Evolutionary conservation across 2,888 invertebrate species (phyloP).

Genomic region (Antitype chi): DNA sequence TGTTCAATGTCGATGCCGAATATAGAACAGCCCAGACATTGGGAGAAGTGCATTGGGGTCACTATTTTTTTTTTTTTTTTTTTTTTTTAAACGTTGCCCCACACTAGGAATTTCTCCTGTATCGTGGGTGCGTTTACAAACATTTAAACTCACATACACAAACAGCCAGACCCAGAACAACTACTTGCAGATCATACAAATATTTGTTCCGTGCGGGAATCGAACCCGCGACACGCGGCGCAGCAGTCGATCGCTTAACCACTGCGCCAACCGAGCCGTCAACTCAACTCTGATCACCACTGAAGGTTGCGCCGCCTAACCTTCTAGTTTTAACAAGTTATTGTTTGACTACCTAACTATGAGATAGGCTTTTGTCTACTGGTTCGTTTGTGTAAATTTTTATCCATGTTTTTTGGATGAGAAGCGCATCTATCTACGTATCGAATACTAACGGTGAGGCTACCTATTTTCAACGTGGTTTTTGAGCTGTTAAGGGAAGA

Average conservation of each 20-base stretch:
- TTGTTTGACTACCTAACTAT: slow-evolving; percentile 29
- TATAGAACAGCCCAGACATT: slow-evolving; percentile 45
- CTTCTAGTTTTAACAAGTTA: slow-evolving; percentile 42
- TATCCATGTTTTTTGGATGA: neutral
- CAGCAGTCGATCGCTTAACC: too few relatives aligned
- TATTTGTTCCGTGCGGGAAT: too few relatives aligned
- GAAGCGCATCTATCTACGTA: too few relatives aligned
- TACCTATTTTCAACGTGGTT: neutral
- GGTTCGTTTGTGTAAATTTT: neutral
- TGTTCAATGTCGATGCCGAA: slow-evolving; percentile 37
- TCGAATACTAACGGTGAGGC: neutral
- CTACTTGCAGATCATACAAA: too few relatives aligned
- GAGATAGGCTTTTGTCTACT: slow-evolving; percentile 4
- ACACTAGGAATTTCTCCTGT: too few relatives aligned
- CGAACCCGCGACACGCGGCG: too few relatives aligned
- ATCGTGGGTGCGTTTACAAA: too few relatives aligned
- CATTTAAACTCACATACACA: too few relatives aligned
- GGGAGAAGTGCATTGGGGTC: slow-evolving; percentile 28
- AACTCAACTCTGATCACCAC: slow-evolving; percentile 22
- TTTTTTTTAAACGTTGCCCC: too few relatives aligned
- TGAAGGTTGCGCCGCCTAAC: slow-evolving; percentile 32
- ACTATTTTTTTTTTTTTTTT: too few relatives aligned
- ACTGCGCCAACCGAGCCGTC: too few relatives aligned
- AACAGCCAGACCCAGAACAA: too few relatives aligned
- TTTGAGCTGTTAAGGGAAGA: neutral